Base-by-base conservation (phyloP, 2,113 vertebrate genomes). In the Mohoua ochrocephala region DNA sequence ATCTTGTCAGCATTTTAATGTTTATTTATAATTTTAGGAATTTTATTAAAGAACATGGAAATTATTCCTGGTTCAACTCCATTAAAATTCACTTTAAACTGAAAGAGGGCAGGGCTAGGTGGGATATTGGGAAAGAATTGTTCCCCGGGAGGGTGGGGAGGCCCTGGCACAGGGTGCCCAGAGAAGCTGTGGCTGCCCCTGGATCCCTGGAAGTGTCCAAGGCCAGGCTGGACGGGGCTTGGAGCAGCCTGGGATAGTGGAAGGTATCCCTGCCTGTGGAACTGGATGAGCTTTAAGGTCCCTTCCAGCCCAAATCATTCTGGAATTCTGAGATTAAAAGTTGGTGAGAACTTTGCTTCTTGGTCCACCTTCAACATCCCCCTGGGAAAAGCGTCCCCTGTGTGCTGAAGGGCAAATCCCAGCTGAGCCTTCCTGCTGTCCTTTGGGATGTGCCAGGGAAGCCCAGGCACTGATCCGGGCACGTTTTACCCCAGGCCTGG, bases 71-170 rank as follows among this genome's bases (percentile, higher is more conserved):
- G 5, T 83, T 60, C 26, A 80, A 27, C 4, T 9, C 28, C n/a
- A 4, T 31, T 59, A 75, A 47, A 76, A 54, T 76, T 35, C 24
- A 4, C 24, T 47, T 69, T 13, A 15, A 54, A 41, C 30, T 47
- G 11, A 15, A 4, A 6, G 44, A 82, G 37, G 20, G 5, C 16
- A 26, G 23, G 15, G 17, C 0, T 30, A 2, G 39, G 18, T 60
- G 19, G 18, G 37, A 35, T 41, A 6, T 13, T 53, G 39, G 53
- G 47, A 3, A 7, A 6, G 2, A 68, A 60, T 35, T 39, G 2
- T 4, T 53, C 24, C 7, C 39, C n/a, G 28, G 0, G 20, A 75
- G n/a, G 53, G 19, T 12, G 33, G 15, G 0, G 0, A 39, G 18
- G 11, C 15, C 17, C 50, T 44, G 86, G 31, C 23, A 59, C 19